A percentile compares a stretch with the other conserved stretches of the same genome.
Conservation (phyloP, 2,888 invertebrate species). For the Ommatoiulus sabulosus region DNA sequence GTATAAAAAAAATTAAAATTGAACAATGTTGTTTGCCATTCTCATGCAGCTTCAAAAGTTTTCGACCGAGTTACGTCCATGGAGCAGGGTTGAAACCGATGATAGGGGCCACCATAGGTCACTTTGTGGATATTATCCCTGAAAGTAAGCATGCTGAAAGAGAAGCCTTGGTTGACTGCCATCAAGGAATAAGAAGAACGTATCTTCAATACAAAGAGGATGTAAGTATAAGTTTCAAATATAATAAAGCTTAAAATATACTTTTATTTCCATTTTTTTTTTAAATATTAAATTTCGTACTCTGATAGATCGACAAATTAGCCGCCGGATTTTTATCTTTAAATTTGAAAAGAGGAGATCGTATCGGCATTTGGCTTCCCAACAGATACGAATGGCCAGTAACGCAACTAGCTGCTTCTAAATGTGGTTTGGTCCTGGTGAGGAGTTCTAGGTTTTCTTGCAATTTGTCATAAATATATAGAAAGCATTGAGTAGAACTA, state of each 20-base stretch:
- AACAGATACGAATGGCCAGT: slow-evolving; percentile 83
- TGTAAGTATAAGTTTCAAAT: slow-evolving; percentile 61
- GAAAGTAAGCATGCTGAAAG: slow-evolving; percentile 71
- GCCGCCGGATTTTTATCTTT: slow-evolving; percentile 78
- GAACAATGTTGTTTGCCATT: no score
- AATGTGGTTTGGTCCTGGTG: slow-evolving; percentile 80
- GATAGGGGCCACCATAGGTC: slow-evolving; percentile 72
- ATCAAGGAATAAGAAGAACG: slow-evolving; percentile 72
- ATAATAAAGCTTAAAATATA: no score
- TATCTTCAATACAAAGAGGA: slow-evolving; percentile 71
- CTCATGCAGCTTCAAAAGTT: slow-evolving; percentile 1
- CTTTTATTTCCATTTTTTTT: not conserved
- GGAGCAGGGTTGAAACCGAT: slow-evolving; percentile 70
- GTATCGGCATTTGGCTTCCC: slow-evolving; percentile 83
- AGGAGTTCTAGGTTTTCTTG: slow-evolving; percentile 61
- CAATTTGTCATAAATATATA: not conserved
- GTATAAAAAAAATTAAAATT: not conserved
- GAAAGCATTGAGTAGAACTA: slow-evolving; percentile 67
- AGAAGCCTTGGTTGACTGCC: slow-evolving; percentile 73
- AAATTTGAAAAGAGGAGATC: slow-evolving; percentile 79
- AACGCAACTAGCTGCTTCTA: slow-evolving; percentile 77
- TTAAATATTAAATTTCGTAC: not conserved
- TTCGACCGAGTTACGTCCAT: slow-evolving; percentile 23
- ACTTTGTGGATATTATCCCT: slow-evolving; percentile 72
- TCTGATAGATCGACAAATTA: slow-evolving; percentile 74